Evolutionary conservation across 2,888 invertebrate species (phyloP).

Genomic region (Meiosimyza platycephala): DNA sequence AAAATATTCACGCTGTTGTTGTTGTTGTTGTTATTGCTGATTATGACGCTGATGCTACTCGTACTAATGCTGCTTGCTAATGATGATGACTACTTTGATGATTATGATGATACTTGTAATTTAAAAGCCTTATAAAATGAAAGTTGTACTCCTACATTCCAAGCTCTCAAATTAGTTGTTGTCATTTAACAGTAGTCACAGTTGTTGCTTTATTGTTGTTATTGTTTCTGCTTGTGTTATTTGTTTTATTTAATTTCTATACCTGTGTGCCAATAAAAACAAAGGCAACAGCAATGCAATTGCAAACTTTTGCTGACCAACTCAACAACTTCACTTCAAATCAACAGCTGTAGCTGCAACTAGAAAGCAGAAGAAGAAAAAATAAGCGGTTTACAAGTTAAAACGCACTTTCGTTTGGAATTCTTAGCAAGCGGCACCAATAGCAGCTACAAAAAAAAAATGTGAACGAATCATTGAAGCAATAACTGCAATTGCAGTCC

Average conservation of each 20-base stretch:
- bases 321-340: background rate
- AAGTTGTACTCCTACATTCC: constrained; percentile 63
- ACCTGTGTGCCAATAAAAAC: background rate
- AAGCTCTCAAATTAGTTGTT: constrained; percentile 46
- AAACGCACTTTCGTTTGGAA: constrained; percentile 47
- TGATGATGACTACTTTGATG: constrained; percentile 27
- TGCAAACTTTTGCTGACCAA: too few species aligned
- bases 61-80: background rate
- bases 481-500: constrained; percentile 9
- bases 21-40: too few species aligned
- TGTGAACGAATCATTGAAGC: background rate
- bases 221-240: constrained; percentile 28
- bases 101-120: constrained; percentile 42
- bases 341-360: background rate
- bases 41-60: background rate
- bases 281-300: background rate
- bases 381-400: constrained; percentile 17
- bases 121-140: constrained; percentile 61
- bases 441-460: constrained; percentile 23
- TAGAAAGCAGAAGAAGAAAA: background rate
- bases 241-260: background rate
- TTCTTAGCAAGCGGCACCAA: constrained; percentile 40
- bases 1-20: too few species aligned
- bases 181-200: constrained; percentile 38
- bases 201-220: constrained; percentile 39